phyloP scores from a whole-genome alignment of 2,888 invertebrate genomes.

The Plagiodera versicolora region DNA sequence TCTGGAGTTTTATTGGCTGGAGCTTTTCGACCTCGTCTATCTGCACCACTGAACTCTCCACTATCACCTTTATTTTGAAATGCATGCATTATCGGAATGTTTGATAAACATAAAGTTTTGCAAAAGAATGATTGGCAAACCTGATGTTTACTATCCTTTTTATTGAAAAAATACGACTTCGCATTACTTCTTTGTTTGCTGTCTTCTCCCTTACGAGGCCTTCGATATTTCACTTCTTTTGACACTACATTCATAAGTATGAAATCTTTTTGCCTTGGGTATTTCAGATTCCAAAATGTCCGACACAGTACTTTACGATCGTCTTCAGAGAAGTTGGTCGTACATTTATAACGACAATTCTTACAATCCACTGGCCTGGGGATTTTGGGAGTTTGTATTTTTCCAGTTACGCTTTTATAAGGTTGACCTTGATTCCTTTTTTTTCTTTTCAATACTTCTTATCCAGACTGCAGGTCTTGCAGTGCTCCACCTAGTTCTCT shows the following conservation, averaged over 20 bases:
- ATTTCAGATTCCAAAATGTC: neutral
- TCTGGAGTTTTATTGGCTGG: slow-evolving; percentile 11
- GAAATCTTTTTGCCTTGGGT: neutral
- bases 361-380: neutral
- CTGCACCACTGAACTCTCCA: slow-evolving; percentile 3
- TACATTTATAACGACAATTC: slow-evolving; percentile 3
- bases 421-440: too few relatives aligned
- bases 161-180: neutral
- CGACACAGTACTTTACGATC: neutral
- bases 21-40: slow-evolving; percentile 6
- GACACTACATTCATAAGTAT: neutral
- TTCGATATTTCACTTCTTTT: neutral
- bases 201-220: neutral
- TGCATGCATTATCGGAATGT: neutral
- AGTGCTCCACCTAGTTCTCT: slow-evolving; percentile 2
- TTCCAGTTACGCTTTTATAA: too few relatives aligned
- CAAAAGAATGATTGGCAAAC: neutral
- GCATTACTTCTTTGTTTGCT: slow-evolving; percentile 3
- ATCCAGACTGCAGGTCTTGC: neutral
- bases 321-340: neutral
- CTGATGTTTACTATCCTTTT: neutral
- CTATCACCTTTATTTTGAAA: neutral
- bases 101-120: neutral
- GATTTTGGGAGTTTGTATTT: too few relatives aligned
- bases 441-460: slow-evolving; percentile 2